Evolutionary conservation across 2,888 invertebrate species (phyloP), one percentile per base, ranked within the genome.

Genomic region (Thereva unica): DNA sequence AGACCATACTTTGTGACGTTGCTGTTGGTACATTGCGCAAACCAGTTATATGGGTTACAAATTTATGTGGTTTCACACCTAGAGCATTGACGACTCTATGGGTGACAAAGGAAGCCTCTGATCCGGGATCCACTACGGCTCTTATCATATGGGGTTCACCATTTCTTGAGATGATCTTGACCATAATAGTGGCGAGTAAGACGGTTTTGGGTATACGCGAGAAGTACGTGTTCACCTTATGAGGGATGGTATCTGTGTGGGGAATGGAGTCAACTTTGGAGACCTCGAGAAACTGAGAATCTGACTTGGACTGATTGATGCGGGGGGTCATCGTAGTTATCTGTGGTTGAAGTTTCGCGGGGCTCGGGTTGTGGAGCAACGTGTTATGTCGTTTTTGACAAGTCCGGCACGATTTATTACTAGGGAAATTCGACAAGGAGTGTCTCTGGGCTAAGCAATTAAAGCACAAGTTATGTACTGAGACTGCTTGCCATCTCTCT

Each of bases 161-260:
- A 38, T 8, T 8, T 44, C 8, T 44, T 8, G n/a, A 44, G 44
- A 9, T 44, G 8, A 44, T n/a, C 44, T 44, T 44, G 8, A 44
- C 44, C n/a, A 44, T 9, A n/a, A 44, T n/a, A n/a, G 44, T n/a
- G 44, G 44, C 44, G 44, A 44, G 44, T 44, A 44, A 44, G 44
- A 44, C 1, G n/a, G 1, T 44, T n/a, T 44, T 44, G 8, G 8
- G 44, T n/a, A 8, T 44, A 2, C 44, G 8, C 8, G 44, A 9
- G 44, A 44, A 44, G 3, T 44, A 2, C n/a, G 44, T 9, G 44
- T 44, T 44, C 44, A 44, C 44, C 44, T 44, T 23, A 23, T 23
- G 23, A 23, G 44, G n/a, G 44, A 9, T 9, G n/a, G 44, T 9
- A n/a, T 44, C n/a, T 44, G 8, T 9, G 44, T 44, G 44, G 44